Evolutionary conservation across 23 tunicate species (phyloP).

Genomic region (Ciona savignyi): DNA sequence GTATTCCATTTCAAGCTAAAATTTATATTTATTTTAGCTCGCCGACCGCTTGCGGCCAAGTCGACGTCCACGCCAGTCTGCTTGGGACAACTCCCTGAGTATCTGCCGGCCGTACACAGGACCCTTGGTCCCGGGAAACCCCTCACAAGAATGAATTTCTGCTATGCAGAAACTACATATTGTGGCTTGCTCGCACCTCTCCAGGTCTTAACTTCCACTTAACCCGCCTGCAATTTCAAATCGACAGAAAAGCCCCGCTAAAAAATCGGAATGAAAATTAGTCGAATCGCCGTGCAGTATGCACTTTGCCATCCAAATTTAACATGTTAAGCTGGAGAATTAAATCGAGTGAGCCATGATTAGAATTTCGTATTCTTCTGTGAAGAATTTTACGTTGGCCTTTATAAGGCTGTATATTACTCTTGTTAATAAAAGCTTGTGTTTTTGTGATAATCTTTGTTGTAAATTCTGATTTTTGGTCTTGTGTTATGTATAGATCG

Average conservation of each 20-base stretch:
- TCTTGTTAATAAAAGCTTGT: neutral
- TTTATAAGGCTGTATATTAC: neutral
- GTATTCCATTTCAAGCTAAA: too few species aligned
- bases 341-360: too few species aligned
- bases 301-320: too few species aligned
- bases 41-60: neutral
- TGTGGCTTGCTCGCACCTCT: neutral
- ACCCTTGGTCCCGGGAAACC: neutral
- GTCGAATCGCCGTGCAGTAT: too few species aligned
- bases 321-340: too few species aligned
- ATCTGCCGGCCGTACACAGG: neutral
- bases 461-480: too few species aligned
- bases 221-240: neutral
- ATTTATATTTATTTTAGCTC: neutral
- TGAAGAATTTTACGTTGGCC: neutral
- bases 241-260: neutral
- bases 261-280: too few species aligned
- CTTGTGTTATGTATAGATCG: too few species aligned
- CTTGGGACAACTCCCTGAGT: neutral
- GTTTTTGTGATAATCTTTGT: too few species aligned
- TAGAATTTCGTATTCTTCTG: neutral
- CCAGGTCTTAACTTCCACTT: neutral
- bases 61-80: neutral
- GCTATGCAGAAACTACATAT: neutral
- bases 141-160: neutral